These are phyloP conservation scores for Axea sp. DNA, from an alignment of 2,888 invertebrate genomes.

Conservation along the genomic window DNA sequence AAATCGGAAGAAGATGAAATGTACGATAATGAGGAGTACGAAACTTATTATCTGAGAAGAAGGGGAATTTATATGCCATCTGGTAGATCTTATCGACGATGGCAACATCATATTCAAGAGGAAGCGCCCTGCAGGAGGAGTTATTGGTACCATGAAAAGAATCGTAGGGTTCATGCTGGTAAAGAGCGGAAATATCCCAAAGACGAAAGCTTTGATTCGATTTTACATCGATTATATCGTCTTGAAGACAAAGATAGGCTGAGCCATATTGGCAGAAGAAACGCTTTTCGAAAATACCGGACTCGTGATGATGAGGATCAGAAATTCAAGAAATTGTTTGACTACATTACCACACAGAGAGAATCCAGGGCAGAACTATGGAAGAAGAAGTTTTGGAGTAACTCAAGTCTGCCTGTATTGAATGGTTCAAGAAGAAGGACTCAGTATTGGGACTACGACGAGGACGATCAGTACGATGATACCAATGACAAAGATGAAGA, in stretches of 20 bases:
- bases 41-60: conserved; percentile 21
- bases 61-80: conserved; percentile 4
- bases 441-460: conserved; percentile 27
- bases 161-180: conserved; percentile 56
- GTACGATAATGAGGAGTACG: conserved; percentile 59
- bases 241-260: conserved; percentile 31
- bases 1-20: conserved; percentile 64
- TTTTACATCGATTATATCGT: conserved; percentile 7
- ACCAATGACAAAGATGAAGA: conserved; percentile 43
- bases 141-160: conserved; percentile 48
- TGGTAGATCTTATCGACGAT: conserved; percentile 25
- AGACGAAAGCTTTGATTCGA: conserved; percentile 36
- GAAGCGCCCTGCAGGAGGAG: conserved; percentile 48
- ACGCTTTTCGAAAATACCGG: conserved; percentile 12
- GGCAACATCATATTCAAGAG: conserved; percentile 47
- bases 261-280: background rate
- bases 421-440: conserved; percentile 21
- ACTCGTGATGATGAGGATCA: conserved; percentile 28
- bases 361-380: conserved; percentile 37
- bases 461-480: conserved; percentile 39
- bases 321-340: conserved; percentile 35
- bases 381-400: conserved; percentile 39
- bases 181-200: conserved; percentile 58
- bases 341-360: conserved; percentile 24
- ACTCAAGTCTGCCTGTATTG: conserved; percentile 19